Percentiles rank a stretch among this genome's conserved stretches.
These are phyloP conservation scores for Brachionus manjavacas DNA, from an alignment of 1,140 invertebrate genomes.

Conservation along the genomic window DNA sequence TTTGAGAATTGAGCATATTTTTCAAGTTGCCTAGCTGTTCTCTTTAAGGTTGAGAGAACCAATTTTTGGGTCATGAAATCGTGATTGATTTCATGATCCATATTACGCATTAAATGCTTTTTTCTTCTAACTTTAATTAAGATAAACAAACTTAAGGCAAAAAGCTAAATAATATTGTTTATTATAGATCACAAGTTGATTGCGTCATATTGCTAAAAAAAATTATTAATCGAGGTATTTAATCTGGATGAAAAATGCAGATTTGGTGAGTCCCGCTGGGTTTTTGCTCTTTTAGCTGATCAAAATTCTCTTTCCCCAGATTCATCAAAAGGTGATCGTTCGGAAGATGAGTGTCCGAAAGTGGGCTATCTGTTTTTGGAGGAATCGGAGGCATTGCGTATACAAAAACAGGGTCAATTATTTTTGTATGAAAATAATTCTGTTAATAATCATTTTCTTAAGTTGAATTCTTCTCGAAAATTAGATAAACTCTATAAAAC, in stretches of 20 bases:
- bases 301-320: too few species aligned
- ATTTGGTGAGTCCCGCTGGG: not conserved
- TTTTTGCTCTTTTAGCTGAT: not conserved
- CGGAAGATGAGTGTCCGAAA: not conserved
- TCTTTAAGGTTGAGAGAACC: not conserved
- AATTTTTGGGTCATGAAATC: not conserved
- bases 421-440: not conserved
- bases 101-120: not conserved
- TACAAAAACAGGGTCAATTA: not conserved
- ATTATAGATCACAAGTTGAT: not conserved
- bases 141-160: not conserved
- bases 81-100: not conserved
- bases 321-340: too few species aligned
- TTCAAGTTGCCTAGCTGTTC: not conserved
- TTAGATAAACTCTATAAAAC: constrained; percentile 1
- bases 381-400: not conserved
- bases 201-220: not conserved
- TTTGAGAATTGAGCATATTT: not conserved
- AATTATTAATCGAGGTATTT: not conserved
- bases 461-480: not conserved
- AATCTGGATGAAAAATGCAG: not conserved
- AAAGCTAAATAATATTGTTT: not conserved
- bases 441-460: not conserved
- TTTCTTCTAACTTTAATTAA: not conserved
- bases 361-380: not conserved